Evolutionary conservation across 2,888 invertebrate genomes (phyloP).

Genomic region (Scelioninae gen. 2): DNA sequence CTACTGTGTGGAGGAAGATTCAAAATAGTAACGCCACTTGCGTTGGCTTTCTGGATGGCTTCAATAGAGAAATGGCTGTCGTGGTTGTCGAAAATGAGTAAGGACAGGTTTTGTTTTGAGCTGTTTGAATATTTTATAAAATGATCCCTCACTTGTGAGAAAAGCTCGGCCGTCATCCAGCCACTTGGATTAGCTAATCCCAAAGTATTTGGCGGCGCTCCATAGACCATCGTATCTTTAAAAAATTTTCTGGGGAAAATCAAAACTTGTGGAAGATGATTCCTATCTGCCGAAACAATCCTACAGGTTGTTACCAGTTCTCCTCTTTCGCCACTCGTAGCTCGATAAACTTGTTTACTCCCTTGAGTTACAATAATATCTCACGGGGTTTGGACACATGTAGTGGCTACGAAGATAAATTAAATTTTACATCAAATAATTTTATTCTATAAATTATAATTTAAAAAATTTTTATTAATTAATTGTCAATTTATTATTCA

Average conservation of each 20-base stretch:
- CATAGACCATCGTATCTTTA: constrained; percentile 5
- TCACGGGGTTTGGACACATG: constrained; percentile 3
- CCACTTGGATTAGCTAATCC: constrained; percentile 3
- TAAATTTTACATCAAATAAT: no score
- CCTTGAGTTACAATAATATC: constrained; percentile 3
- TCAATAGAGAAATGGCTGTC: no score
- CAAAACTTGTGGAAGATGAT: constrained; percentile 6
- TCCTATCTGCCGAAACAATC: not conserved
- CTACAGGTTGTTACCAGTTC: constrained; percentile 2
- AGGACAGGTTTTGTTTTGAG: no score
- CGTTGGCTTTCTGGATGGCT: no score
- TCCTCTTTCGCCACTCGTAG: constrained; percentile 10
- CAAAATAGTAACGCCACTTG: no score
- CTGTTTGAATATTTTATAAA: no score
- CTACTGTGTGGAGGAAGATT: no score
- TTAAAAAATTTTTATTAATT: no score
- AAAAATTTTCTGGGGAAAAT: constrained; percentile 1
- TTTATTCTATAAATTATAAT: no score
- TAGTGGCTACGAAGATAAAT: not conserved
- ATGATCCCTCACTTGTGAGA: no score
- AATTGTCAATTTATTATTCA: no score
- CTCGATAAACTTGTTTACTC: constrained; percentile 7
- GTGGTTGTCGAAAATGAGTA: no score
- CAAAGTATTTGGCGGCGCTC: not conserved
- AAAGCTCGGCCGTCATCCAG: not conserved